Conservation (phyloP, 2,113 vertebrate species). For the Oryzias woworae region DNA sequence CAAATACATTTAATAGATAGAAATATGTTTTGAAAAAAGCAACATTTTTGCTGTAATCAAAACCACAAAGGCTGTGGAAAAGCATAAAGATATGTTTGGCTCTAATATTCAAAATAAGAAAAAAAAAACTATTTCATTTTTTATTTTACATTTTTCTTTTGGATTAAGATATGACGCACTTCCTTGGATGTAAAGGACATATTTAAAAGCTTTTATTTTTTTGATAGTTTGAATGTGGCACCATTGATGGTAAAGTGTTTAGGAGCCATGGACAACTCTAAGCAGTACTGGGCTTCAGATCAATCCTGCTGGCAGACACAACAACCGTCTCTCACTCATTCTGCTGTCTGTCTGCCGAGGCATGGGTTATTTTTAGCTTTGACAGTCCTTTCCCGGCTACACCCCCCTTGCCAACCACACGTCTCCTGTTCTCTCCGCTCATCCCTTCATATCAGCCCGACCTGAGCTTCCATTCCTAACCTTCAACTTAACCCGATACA, state of each 20-base stretch:
- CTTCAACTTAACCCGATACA: constrained; percentile 43
- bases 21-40: no score
- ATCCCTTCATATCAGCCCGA: constrained; percentile 36
- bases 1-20: no score
- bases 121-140: not conserved
- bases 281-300: constrained; percentile 55
- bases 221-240: constrained; percentile 50
- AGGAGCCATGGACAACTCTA: constrained; percentile 32
- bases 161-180: constrained; percentile 20
- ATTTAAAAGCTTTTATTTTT: constrained; percentile 41
- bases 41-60: no score
- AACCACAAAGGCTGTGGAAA: not conserved
- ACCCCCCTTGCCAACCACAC: constrained; percentile 17
- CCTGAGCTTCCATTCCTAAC: constrained; percentile 41
- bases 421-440: constrained; percentile 42
- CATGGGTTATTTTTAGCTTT: constrained; percentile 70
- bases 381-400: constrained; percentile 36
- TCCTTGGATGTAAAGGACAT: constrained; percentile 25
- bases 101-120: no score
- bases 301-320: constrained; percentile 65
- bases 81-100: not conserved
- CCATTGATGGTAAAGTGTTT: constrained; percentile 49
- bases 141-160: constrained; percentile 11
- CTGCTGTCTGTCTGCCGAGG: constrained; percentile 53
- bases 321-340: constrained; percentile 42